Evolutionary conservation across 2,888 invertebrate genomes (phyloP).

Genomic region (Drosophila affinis): DNA sequence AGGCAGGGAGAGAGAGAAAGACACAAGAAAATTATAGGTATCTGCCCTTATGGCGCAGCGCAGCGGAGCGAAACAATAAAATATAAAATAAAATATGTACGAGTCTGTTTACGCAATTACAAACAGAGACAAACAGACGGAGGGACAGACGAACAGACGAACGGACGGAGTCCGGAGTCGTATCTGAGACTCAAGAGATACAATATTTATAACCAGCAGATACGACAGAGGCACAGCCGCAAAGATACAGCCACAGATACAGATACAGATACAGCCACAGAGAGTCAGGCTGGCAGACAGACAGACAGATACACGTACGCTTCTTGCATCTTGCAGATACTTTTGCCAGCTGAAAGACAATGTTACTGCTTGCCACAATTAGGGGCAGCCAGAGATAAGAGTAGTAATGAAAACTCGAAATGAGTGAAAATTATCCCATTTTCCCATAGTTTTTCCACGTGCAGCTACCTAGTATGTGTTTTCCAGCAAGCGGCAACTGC

Average conservation of each 20-base stretch:
- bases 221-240: conserved; percentile 5
- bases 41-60: conserved; percentile 79
- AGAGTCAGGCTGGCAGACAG: neutral
- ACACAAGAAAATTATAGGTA: conserved; percentile 80
- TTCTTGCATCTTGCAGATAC: conserved; percentile 67
- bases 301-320: neutral
- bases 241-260: conserved; percentile 17
- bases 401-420: conserved; percentile 52
- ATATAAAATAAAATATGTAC: conserved; percentile 81
- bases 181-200: conserved; percentile 43
- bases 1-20: conserved; percentile 57
- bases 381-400: conserved; percentile 43
- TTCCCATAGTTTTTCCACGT: conserved; percentile 46
- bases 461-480: neutral
- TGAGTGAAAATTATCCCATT: conserved; percentile 48
- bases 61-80: conserved; percentile 81
- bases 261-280: conserved; percentile 15
- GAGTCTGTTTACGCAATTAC: conserved; percentile 80
- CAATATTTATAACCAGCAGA: conserved; percentile 69
- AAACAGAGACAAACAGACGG: conserved; percentile 61
- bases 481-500: neutral
- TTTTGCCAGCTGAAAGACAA: conserved; percentile 37
- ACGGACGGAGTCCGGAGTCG: conserved; percentile 14
- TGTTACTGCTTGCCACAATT: conserved; percentile 57
- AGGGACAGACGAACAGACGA: conserved; percentile 24